Conservation (phyloP, 92 coral and sea anemone species). For the Montipora capitata region DNA sequence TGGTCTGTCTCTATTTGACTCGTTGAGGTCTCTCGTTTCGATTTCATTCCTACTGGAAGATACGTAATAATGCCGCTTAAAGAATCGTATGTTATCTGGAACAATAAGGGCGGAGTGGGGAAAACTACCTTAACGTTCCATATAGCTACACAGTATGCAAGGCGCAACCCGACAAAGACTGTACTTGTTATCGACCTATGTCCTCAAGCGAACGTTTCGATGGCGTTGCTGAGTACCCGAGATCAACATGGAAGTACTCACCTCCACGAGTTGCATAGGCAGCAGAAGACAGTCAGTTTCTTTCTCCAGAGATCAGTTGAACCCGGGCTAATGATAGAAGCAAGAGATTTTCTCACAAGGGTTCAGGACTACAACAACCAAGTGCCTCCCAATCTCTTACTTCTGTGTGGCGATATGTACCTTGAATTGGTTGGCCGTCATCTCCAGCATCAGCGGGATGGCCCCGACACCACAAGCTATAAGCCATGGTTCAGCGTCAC, state of each 20-base stretch:
- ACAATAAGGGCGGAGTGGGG: conserved; percentile 57
- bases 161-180: neutral
- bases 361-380: conserved; percentile 10
- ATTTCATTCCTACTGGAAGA: neutral
- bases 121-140: conserved; percentile 42
- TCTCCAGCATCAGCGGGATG: conserved; percentile 13
- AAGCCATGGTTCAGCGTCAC: conserved; percentile 11
- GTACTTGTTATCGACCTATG: conserved; percentile 29
- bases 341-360: neutral
- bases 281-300: conserved; percentile 14
- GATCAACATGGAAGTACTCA: neutral
- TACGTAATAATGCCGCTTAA: conserved; percentile 16
- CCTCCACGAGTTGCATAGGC: neutral
- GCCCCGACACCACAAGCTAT: neutral
- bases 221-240: conserved; percentile 13
- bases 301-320: conserved; percentile 2
- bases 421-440: conserved; percentile 32
- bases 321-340: neutral
- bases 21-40: no score
- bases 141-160: conserved; percentile 30
- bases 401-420: conserved; percentile 39
- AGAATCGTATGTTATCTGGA: conserved; percentile 42
- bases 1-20: no score
- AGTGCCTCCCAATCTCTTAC: conserved; percentile 1
- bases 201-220: conserved; percentile 29